phyloP scores from a whole-genome alignment of 2,888 invertebrate genomes.

The Lampropteryx suffumata region DNA sequence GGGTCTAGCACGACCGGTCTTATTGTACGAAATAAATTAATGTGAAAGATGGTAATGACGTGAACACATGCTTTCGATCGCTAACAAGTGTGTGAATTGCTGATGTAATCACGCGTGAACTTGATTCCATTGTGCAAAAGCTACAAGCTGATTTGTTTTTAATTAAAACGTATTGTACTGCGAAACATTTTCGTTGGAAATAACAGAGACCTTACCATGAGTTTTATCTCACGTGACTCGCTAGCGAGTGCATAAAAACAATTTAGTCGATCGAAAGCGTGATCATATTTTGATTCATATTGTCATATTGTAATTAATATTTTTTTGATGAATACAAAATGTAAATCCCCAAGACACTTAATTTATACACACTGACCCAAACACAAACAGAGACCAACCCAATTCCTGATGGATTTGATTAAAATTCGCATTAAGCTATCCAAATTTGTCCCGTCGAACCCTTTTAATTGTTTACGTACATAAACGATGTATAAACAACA shows the following conservation, averaged over 20 bases:
- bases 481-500: constrained; percentile 22
- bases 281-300: no score
- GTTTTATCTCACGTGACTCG: no score
- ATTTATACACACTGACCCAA: constrained; percentile 11
- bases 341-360: not conserved
- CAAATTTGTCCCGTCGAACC: constrained; percentile 25
- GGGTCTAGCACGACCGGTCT: constrained; percentile 20
- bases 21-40: constrained; percentile 39
- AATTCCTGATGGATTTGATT: constrained; percentile 28
- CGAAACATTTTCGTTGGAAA: no score
- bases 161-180: not conserved
- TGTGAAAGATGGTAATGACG: constrained; percentile 35
- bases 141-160: constrained; percentile 4
- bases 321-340: no score
- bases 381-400: constrained; percentile 6
- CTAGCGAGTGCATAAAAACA: no score
- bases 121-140: constrained; percentile 6
- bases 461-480: constrained; percentile 43
- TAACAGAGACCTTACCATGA: no score
- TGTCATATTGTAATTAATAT: no score
- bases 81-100: constrained; percentile 14
- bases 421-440: constrained; percentile 29
- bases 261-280: no score
- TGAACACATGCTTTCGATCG: constrained; percentile 26
- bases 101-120: constrained; percentile 12